Percentiles rank a stretch among this genome's conserved stretches.
These are phyloP conservation scores for Leptodactylus fuscus DNA, from an alignment of 2,113 vertebrate genomes.

Conservation along the genomic window DNA sequence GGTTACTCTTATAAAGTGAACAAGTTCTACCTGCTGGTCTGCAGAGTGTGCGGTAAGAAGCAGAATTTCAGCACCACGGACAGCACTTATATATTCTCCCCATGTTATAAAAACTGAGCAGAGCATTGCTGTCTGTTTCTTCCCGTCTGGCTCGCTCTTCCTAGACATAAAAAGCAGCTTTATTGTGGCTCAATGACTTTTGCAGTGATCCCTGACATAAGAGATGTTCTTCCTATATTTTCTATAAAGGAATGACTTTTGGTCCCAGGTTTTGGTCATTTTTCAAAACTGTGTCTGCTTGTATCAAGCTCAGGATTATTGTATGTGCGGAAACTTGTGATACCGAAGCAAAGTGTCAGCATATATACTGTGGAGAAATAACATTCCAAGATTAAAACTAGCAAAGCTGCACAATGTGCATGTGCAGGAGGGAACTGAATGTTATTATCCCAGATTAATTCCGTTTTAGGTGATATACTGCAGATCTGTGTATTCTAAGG, in stretches of 20 bases:
- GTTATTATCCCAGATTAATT: not conserved
- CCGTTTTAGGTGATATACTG: not conserved
- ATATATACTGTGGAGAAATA: not conserved
- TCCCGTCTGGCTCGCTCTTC: not conserved
- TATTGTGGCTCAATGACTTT: slow-evolving; percentile 42
- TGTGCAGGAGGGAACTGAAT: not conserved
- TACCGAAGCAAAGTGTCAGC: not conserved
- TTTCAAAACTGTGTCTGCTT: slow-evolving; percentile 32
- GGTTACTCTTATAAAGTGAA: no score
- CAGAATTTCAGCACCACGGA: slow-evolving; percentile 28
- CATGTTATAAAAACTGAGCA: slow-evolving; percentile 1
- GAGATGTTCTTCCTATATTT: slow-evolving; percentile 35
- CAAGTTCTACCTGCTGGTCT: not conserved
- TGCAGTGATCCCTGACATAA: slow-evolving; percentile 50
- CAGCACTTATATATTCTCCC: slow-evolving; percentile 17
- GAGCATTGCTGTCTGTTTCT: slow-evolving; percentile 10
- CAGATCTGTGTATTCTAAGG: not conserved
- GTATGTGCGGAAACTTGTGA: not conserved
- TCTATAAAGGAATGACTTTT: slow-evolving; percentile 38
- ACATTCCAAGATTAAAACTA: slow-evolving; percentile 3
- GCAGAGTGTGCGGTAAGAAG: not conserved
- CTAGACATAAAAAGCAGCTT: slow-evolving; percentile 47
- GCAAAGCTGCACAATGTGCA: slow-evolving; percentile 6
- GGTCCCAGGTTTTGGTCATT: not conserved
- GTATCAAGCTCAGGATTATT: slow-evolving; percentile 17